Percentiles rank a stretch among this genome's conserved stretches.
Evolutionary conservation across 53 echinoderm and acorn worm genomes (phyloP).

Genomic region (Crossaster papposus): DNA sequence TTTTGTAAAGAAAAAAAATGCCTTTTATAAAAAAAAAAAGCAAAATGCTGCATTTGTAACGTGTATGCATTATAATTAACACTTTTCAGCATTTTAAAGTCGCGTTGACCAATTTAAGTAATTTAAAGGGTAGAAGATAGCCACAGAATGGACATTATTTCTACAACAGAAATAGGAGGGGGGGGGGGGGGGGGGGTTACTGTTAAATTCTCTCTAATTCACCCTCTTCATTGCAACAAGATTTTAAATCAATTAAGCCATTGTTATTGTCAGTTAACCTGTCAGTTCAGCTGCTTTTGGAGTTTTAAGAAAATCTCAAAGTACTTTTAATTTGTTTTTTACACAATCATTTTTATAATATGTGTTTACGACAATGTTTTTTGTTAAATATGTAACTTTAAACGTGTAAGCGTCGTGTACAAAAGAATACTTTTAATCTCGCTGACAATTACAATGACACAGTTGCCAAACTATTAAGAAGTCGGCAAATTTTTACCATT

Average conservation of each 20-base stretch:
- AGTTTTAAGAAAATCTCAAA: not conserved
- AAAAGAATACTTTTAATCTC: not conserved
- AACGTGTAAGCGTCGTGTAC: not conserved
- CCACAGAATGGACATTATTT: too few relatives aligned
- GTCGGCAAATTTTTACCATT: not conserved
- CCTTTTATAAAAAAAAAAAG: constrained; percentile 46
- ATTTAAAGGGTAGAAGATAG: not conserved
- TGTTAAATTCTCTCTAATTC: not conserved
- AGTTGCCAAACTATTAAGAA: not conserved
- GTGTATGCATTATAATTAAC: constrained; percentile 45
- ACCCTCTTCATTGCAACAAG: not conserved
- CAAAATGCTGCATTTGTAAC: constrained; percentile 45
- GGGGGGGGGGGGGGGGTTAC: too few relatives aligned
- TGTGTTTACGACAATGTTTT: constrained; percentile 8
- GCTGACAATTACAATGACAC: not conserved
- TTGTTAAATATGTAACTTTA: not conserved
- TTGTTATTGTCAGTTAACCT: too few relatives aligned
- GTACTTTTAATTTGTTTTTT: constrained; percentile 29
- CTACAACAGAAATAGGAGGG: too few relatives aligned
- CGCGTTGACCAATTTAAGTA: too few relatives aligned
- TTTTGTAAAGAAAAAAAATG: constrained; percentile 45
- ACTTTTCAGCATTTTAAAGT: constrained; percentile 1
- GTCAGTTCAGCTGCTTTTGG: not conserved
- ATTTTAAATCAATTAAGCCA: constrained; percentile 10
- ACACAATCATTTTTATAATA: constrained; percentile 39